Conservation (phyloP, 2,113 vertebrate species). For the Oreochromis niloticus region DNA sequence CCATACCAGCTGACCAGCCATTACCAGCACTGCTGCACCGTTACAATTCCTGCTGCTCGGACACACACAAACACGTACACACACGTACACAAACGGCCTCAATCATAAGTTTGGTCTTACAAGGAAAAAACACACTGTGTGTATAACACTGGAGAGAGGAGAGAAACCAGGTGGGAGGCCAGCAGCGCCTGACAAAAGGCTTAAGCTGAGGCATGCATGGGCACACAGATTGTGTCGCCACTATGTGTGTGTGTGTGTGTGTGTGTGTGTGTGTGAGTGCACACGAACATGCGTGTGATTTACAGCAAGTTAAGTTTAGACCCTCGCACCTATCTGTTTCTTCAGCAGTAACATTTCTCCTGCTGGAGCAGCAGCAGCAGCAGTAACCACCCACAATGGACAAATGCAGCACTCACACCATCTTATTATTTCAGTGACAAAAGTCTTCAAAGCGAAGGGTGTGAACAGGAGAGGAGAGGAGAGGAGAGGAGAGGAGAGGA, state of each 20-base stretch:
- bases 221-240: constrained; percentile 28
- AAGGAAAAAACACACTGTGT: background rate
- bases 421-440: constrained; percentile 53
- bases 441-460: background rate
- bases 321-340: constrained; percentile 54
- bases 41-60: constrained; percentile 52
- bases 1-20: constrained; percentile 73
- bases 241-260: background rate
- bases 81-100: background rate
- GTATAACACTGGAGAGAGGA: constrained; percentile 1
- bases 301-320: constrained; percentile 64
- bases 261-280: background rate
- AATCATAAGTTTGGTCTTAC: constrained; percentile 35
- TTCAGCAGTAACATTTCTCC: constrained; percentile 21
- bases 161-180: constrained; percentile 42
- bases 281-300: constrained; percentile 20
- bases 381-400: constrained; percentile 34
- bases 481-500: background rate
- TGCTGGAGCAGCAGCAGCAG: background rate
- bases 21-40: constrained; percentile 53
- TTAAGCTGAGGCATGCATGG: constrained; percentile 43
- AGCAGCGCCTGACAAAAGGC: constrained; percentile 30
- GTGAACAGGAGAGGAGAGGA: background rate
- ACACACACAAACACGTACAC: background rate
- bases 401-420: constrained; percentile 25